Base-by-base conservation (phyloP, 2,888 invertebrate species). In the Cephalotes varians region DNA sequence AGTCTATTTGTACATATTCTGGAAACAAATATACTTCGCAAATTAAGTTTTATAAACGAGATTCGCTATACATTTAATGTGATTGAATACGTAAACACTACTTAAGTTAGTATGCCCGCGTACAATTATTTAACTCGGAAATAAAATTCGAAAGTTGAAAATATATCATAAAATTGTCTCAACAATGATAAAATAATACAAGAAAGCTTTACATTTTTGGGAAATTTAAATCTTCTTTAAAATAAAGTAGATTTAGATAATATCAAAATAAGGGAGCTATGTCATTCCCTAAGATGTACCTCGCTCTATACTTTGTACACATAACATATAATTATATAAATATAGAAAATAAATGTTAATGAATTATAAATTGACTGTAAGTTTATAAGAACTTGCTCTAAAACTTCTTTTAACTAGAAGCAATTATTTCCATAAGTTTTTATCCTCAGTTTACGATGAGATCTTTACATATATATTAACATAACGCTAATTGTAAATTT, bases 311-410 rank as follows among this genome's bases (percentile, higher is more conserved):
- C 62, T 60, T 60, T 58, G 51, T 51, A 49, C 58, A 81, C 44
- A 76, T 83, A 81, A 76, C 62, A 73, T 37, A 73, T 60, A 3
- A 76, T 76, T 71, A 51, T 69, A 74, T 69, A 77, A 87, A 80
- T 44, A 34, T 82, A 73, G 49, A 47, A 84, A 87, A 87, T 87
- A 85, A 87, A 87, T 28, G n/a, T 80, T 83, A 80, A 25, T 40
- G 65, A 81, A 21, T 18, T 56, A 31, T 56, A 18, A n/a, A 69
- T 69, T 69, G 5, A 4, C 31, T 31, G 18, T 15, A 37, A 15
- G 1, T 56, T 67, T 40, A n/a, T 15, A 34, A 74, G 37, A 49
- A 28, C 21, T 67, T 9, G 34, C 2, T 54, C 6, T 34, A 49
- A 56, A 7, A 40, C 28, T 31, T 71, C 18, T 28, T 44, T n/a